These are phyloP conservation scores for Pseudococcus jackbeardsleyi DNA, from an alignment of 2,888 invertebrate species.

Conservation along the genomic window DNA sequence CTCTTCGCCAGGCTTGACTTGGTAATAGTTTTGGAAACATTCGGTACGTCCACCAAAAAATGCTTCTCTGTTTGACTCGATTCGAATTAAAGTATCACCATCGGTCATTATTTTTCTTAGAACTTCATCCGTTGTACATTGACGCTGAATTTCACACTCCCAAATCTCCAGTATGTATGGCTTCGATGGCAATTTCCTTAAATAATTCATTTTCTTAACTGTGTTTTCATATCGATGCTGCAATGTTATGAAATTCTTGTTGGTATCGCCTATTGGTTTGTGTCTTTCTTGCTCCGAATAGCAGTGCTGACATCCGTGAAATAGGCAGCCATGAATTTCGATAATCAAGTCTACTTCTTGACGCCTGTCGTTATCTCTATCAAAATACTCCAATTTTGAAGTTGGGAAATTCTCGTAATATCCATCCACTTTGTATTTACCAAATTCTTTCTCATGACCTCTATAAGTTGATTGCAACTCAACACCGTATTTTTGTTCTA, in stretches of 20 bases:
- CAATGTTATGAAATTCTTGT: too few species aligned
- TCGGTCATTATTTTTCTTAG: background rate
- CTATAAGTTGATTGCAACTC: background rate
- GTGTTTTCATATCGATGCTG: slow-evolving; percentile 60
- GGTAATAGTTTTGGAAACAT: background rate
- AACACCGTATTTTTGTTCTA: background rate
- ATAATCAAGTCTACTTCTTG: background rate
- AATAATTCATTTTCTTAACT: slow-evolving; percentile 54
- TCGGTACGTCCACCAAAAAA: slow-evolving; percentile 68
- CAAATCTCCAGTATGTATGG: slow-evolving; percentile 65
- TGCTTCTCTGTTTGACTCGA: slow-evolving; percentile 66
- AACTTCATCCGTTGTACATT: slow-evolving; percentile 11
- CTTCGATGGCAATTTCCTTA: slow-evolving; percentile 23
- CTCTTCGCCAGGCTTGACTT: background rate
- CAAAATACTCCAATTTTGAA: too few species aligned
- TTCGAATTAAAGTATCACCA: background rate
- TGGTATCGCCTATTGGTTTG: too few species aligned
- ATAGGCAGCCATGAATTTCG: slow-evolving; percentile 66
- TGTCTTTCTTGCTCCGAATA: background rate
- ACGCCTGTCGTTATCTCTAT: too few species aligned
- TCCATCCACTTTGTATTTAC: background rate
- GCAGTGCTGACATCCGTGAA: slow-evolving; percentile 65
- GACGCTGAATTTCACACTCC: slow-evolving; percentile 64
- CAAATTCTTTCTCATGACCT: background rate
- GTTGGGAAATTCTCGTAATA: too few species aligned